Conservation (phyloP, 2,888 invertebrate genomes). For the Seira musarum region DNA sequence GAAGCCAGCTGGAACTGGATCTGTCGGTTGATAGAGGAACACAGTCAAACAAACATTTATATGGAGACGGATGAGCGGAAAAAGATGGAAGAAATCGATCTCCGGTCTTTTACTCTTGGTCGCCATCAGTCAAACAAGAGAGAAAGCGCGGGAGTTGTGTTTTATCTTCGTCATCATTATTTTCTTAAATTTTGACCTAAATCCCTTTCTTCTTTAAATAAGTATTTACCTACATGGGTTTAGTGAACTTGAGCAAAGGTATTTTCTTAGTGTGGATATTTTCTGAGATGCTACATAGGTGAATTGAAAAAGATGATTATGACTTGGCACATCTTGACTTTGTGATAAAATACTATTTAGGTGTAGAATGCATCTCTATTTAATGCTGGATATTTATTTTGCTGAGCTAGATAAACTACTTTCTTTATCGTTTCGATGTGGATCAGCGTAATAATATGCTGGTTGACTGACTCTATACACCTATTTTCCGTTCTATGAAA, state of each 20-base stretch:
- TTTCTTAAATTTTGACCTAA: slow-evolving; percentile 2
- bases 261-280: neutral
- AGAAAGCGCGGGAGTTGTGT: slow-evolving; percentile 14
- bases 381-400: neutral
- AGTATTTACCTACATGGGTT: slow-evolving; percentile 14
- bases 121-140: slow-evolving; percentile 41
- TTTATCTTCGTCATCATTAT: slow-evolving; percentile 1
- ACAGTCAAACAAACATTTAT: slow-evolving; percentile 13
- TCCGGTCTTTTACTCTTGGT: slow-evolving; percentile 46
- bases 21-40: neutral
- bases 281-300: neutral
- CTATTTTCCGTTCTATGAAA: neutral
- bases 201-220: neutral
- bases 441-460: neutral
- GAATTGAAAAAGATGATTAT: slow-evolving; percentile 13
- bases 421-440: neutral
- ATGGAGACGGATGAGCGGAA: slow-evolving; percentile 38
- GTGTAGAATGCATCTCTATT: slow-evolving; percentile 5
- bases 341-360: neutral
- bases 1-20: neutral
- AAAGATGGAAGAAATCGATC: slow-evolving; percentile 55
- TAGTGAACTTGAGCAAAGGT: neutral
- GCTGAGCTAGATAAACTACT: neutral
- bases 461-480: too few species aligned
- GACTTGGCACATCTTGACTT: slow-evolving; percentile 7